Percentiles rank a stretch among this genome's conserved stretches.
These are phyloP conservation scores for Carcina quercana DNA, from an alignment of 2,888 invertebrate species.

Conservation along the genomic window DNA sequence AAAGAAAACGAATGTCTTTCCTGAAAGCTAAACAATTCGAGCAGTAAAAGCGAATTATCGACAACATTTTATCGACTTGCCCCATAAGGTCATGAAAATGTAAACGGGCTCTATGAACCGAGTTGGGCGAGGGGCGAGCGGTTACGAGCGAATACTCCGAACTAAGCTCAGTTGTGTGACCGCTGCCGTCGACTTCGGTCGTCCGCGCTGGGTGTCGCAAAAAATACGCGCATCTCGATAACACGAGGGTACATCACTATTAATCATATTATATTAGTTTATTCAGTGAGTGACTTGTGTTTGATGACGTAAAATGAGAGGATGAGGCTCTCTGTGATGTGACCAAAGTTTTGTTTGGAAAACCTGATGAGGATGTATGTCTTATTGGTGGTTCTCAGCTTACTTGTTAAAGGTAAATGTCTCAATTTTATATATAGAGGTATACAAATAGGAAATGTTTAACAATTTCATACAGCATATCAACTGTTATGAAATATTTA, in stretches of 20 bases:
- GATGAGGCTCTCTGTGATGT: slow-evolving; percentile 44
- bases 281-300: slow-evolving; percentile 33
- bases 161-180: slow-evolving; percentile 44
- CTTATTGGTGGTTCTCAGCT: slow-evolving; percentile 49
- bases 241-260: slow-evolving; percentile 26
- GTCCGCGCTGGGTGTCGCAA: slow-evolving; percentile 19
- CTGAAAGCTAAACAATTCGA: slow-evolving; percentile 10
- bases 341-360: slow-evolving; percentile 47
- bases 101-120: slow-evolving; percentile 47
- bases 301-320: slow-evolving; percentile 18
- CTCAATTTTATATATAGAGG: slow-evolving; percentile 2
- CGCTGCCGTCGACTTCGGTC: slow-evolving; percentile 30
- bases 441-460: no score
- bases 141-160: slow-evolving; percentile 31
- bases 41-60: slow-evolving; percentile 19
- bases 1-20: no score
- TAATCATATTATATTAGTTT: slow-evolving; percentile 23
- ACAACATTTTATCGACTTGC: slow-evolving; percentile 44
- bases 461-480: no score
- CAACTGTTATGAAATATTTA: no score
- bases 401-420: slow-evolving; percentile 58
- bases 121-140: slow-evolving; percentile 47
- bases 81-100: slow-evolving; percentile 59
- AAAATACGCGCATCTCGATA: slow-evolving; percentile 25
- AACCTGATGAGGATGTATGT: slow-evolving; percentile 61